phyloP scores from a whole-genome alignment of 2,797 vertebrate genomes.

The Acanthis flammea region DNA sequence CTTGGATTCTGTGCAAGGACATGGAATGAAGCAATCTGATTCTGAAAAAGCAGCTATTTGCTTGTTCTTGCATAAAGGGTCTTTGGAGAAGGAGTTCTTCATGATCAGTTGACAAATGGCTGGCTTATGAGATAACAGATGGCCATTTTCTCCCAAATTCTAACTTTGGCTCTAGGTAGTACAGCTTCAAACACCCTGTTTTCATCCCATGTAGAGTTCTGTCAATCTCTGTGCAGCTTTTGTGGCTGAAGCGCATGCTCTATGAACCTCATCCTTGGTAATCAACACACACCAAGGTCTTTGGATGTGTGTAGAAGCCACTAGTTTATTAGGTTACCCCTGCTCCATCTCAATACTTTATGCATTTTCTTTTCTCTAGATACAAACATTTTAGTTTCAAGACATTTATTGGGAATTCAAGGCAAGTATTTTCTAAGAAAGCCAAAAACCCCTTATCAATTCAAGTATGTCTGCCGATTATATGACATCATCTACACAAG shows the following conservation, averaged over 20 bases:
- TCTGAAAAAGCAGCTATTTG: not conserved
- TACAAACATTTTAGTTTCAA: not conserved
- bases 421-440: not conserved
- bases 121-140: not conserved
- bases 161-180: not conserved
- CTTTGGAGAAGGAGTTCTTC: not conserved
- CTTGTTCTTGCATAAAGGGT: not conserved
- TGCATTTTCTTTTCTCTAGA: not conserved
- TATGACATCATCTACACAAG: not conserved
- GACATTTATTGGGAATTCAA: not conserved
- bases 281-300: not conserved
- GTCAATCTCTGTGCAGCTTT: not conserved
- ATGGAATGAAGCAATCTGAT: not conserved
- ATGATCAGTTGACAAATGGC: not conserved
- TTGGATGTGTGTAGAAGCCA: not conserved
- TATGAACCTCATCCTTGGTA: not conserved
- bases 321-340: not conserved
- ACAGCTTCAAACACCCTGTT: not conserved
- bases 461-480: not conserved
- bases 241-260: not conserved
- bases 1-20: rapidly evolving
- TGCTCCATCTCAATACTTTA: not conserved
- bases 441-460: not conserved
- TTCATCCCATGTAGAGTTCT: not conserved
- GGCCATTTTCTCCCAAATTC: not conserved